phyloP scores from a whole-genome alignment of 2,888 invertebrate genomes.

The Amblyjoppa fuscipennis region DNA sequence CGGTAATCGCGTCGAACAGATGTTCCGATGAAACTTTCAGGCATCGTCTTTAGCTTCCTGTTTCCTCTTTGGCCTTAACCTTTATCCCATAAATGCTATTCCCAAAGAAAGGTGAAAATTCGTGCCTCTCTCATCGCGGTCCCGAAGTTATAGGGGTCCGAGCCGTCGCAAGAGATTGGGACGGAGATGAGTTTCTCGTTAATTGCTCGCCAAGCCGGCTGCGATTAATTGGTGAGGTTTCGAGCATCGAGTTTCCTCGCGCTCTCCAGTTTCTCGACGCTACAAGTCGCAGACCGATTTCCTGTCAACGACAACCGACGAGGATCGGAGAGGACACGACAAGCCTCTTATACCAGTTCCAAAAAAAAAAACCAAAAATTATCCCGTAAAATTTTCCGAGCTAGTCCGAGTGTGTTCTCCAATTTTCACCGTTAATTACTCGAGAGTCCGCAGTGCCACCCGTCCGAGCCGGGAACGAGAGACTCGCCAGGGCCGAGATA shows the following conservation, averaged over 20 bases:
- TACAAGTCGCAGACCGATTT: conserved; percentile 23
- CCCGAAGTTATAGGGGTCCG: conserved; percentile 49
- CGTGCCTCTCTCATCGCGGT: background rate
- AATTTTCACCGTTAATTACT: conserved; percentile 71
- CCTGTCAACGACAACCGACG: conserved; percentile 48
- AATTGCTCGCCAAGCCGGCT: conserved; percentile 65
- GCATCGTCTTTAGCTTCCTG: background rate
- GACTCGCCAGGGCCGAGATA: conserved; percentile 14
- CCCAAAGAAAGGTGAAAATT: background rate
- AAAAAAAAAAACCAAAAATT: conserved; percentile 32
- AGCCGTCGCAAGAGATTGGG: conserved; percentile 17
- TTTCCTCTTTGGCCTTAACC: background rate
- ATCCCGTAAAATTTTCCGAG: conserved; percentile 29
- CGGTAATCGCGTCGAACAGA: background rate
- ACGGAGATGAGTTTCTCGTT: conserved; percentile 50
- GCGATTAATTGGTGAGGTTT: conserved; percentile 61
- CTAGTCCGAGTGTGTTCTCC: conserved; percentile 21
- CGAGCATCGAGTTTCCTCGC: conserved; percentile 8
- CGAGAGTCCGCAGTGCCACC: conserved; percentile 52
- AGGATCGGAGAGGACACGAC: conserved; percentile 44
- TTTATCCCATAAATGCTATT: background rate
- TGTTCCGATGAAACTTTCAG: background rate
- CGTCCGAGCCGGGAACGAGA: background rate
- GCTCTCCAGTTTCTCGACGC: background rate
- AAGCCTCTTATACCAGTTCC: background rate